Evolutionary conservation across 2,888 invertebrate genomes (phyloP).

Genomic region (Ptilodon capucinus): DNA sequence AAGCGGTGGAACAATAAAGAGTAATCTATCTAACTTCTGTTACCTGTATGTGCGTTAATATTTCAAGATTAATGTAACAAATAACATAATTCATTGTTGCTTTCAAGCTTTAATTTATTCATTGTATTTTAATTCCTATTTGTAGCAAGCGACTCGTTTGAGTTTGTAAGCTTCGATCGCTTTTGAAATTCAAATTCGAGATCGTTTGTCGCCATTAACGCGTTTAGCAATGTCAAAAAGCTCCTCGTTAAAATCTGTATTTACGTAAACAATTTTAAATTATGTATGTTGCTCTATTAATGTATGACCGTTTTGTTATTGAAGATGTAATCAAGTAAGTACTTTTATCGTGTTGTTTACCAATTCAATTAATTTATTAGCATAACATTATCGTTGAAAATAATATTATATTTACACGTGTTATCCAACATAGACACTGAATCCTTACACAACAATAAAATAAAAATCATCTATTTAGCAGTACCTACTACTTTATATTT

Average conservation of each 20-base stretch:
- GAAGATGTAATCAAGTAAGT: no score
- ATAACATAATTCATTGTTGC: conserved; percentile 18
- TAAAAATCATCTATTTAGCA: no score
- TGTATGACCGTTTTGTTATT: neutral
- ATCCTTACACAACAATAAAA: no score
- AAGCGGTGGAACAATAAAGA: no score
- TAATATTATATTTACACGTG: no score
- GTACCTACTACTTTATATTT: no score
- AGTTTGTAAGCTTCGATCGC: conserved; percentile 20
- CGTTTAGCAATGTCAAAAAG: conserved; percentile 1
- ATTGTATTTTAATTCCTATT: conserved; percentile 32
- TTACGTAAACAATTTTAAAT: neutral
- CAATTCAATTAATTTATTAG: no score
- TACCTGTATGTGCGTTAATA: no score
- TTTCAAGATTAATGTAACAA: neutral
- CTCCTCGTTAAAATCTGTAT: neutral
- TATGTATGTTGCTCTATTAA: neutral
- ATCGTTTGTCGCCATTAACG: conserved; percentile 23
- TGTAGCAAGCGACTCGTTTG: conserved; percentile 13
- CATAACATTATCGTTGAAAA: no score
- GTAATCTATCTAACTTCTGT: no score
- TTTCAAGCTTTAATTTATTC: conserved; percentile 30
- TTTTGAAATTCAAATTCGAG: conserved; percentile 37
- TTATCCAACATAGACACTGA: no score
- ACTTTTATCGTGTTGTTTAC: no score